phyloP scores from a whole-genome alignment of 1,140 invertebrate genomes.

The Drosophila sechellia region DNA sequence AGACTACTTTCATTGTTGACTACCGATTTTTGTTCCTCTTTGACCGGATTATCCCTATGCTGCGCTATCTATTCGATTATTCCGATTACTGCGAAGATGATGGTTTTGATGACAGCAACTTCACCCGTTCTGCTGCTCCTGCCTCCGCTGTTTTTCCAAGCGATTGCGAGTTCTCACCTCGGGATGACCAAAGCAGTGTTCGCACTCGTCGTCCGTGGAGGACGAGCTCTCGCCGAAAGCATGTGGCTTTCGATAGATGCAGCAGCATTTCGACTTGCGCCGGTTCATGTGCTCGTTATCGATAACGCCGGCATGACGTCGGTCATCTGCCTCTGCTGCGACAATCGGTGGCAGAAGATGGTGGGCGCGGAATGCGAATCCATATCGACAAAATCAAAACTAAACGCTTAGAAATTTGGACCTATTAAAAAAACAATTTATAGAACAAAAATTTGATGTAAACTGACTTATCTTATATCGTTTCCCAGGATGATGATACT shows the following conservation, averaged over 20 bases:
- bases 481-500: too few species aligned
- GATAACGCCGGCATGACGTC: conserved; percentile 91
- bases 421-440: background rate
- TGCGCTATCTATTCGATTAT: background rate
- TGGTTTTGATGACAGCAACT: background rate
- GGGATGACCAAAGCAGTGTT: conserved; percentile 93
- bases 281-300: conserved; percentile 97
- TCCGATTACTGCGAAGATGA: background rate
- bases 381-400: background rate
- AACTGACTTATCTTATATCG: too few species aligned
- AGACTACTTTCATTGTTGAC: too few species aligned
- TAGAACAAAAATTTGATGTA: too few species aligned
- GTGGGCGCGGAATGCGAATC: conserved; percentile 3
- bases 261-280: conserved; percentile 98
- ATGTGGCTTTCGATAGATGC: conserved; percentile 93
- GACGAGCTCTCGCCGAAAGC: conserved; percentile 93
- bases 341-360: conserved; percentile 83
- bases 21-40: background rate
- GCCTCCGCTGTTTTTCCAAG: conserved; percentile 26
- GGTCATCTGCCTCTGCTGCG: conserved; percentile 85
- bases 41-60: background rate
- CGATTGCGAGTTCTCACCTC: conserved; percentile 87
- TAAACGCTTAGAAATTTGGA: background rate
- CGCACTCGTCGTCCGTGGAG: conserved; percentile 91
- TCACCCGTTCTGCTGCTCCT: background rate